phyloP scores from a whole-genome alignment of 2,797 vertebrate genomes.

The Trachops cirrhosus region DNA sequence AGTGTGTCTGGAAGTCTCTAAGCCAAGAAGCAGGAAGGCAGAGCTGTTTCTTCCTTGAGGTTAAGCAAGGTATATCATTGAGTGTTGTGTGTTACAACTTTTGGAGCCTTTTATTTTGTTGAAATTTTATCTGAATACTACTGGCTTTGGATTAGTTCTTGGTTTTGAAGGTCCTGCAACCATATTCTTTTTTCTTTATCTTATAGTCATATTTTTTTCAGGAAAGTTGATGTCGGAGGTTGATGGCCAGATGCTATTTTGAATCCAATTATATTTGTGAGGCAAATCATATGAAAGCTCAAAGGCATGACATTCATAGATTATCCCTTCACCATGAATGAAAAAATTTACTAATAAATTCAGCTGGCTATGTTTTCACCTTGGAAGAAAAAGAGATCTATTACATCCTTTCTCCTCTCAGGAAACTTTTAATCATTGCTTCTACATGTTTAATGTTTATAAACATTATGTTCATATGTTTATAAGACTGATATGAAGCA shows the following conservation, averaged over 20 bases:
- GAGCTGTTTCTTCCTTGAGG: background rate
- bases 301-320: background rate
- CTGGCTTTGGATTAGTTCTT: background rate
- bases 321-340: background rate
- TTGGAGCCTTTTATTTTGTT: background rate
- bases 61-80: background rate
- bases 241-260: conserved; percentile 11
- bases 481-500: background rate
- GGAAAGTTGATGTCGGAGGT: conserved; percentile 25
- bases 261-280: conserved; percentile 30
- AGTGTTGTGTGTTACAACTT: background rate
- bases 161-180: background rate
- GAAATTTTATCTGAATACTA: background rate
- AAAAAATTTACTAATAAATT: conserved; percentile 50
- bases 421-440: background rate
- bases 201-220: background rate
- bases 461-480: background rate
- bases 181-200: background rate
- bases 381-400: background rate
- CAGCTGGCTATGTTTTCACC: background rate
- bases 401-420: background rate
- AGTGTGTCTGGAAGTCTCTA: background rate
- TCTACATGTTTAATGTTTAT: no score
- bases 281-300: background rate
- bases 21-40: background rate